Percentiles rank a stretch among this genome's conserved stretches.
Evolutionary conservation across 2,113 vertebrate species (phyloP).

Genomic region (Rhea americana): DNA sequence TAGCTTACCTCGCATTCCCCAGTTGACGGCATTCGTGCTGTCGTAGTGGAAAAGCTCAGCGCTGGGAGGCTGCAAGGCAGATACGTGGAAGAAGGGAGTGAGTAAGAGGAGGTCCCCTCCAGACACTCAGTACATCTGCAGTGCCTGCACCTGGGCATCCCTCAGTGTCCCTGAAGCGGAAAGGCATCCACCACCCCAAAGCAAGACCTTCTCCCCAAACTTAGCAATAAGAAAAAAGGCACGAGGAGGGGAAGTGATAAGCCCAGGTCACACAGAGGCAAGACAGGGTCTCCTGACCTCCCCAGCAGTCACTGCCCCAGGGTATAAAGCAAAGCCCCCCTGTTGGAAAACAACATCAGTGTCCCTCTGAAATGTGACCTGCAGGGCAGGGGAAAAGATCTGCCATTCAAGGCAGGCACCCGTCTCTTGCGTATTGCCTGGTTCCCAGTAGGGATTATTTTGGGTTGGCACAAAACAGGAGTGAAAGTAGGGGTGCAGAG

Average conservation of each 20-base stretch:
- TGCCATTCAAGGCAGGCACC: background rate
- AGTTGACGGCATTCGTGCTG: conserved; percentile 91
- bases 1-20: conserved; percentile 91
- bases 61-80: conserved; percentile 78
- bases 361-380: background rate
- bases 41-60: conserved; percentile 95
- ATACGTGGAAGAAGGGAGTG: background rate
- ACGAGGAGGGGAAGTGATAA: fast-evolving
- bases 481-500: background rate
- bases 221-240: background rate
- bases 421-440: background rate
- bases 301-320: background rate
- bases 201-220: background rate
- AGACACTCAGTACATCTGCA: fast-evolving
- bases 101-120: background rate
- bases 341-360: background rate
- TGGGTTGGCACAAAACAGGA: background rate
- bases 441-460: fast-evolving
- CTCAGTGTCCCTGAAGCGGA: fast-evolving
- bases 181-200: background rate
- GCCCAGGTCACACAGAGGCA: background rate
- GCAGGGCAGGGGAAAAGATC: background rate
- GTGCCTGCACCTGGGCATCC: background rate
- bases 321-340: background rate
- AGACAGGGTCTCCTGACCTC: background rate